These are phyloP conservation scores for Hydropotes inermis DNA, from an alignment of 2,113 vertebrate species.

Conservation along the genomic window DNA sequence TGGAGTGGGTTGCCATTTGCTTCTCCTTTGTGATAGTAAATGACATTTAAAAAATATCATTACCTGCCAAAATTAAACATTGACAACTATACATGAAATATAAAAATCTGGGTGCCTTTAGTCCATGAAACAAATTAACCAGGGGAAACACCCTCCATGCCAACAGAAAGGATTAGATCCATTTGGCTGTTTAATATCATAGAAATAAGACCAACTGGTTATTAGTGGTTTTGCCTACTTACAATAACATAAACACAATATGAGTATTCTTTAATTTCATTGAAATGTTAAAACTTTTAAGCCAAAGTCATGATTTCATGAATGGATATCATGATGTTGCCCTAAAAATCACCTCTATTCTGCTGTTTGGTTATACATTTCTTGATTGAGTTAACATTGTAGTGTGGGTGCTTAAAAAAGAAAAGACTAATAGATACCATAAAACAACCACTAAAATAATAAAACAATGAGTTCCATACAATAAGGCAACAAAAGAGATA, in stretches of 20 bases:
- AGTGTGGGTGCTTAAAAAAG: neutral
- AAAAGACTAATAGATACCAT: neutral
- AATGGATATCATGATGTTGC: neutral
- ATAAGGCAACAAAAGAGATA: neutral
- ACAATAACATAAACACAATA: neutral
- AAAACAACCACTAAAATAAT: neutral
- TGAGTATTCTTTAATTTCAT: neutral
- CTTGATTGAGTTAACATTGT: neutral
- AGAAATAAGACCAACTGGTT: neutral
- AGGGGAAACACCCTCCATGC: neutral
- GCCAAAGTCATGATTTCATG: neutral
- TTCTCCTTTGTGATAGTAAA: neutral
- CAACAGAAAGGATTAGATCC: neutral
- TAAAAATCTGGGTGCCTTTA: neutral
- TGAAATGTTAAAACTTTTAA: neutral
- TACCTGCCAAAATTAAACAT: neutral
- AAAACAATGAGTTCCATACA: neutral
- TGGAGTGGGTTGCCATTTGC: too few relatives aligned
- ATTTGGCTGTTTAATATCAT: neutral
- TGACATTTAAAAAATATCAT: neutral
- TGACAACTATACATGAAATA: neutral
- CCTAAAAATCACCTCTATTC: neutral
- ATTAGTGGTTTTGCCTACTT: neutral
- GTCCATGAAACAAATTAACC: neutral
- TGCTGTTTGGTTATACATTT: neutral